Percentiles rank a stretch among this genome's conserved stretches.
phyloP scores from a whole-genome alignment of 2,113 vertebrate species.

The Rissa tridactyla region DNA sequence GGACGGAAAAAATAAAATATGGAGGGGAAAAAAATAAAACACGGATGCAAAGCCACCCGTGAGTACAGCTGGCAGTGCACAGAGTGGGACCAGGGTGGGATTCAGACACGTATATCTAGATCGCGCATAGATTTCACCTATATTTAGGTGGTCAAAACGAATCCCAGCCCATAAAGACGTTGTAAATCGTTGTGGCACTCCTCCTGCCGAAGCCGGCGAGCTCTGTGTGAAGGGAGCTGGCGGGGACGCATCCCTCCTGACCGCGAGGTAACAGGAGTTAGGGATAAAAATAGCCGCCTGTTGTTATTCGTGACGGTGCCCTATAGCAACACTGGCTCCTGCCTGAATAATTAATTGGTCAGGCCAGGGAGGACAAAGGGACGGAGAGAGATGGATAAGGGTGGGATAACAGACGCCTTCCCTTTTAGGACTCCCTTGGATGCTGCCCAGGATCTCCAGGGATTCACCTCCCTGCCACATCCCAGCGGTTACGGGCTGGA shows the following conservation, averaged over 20 bases:
- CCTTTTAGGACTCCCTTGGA: neutral
- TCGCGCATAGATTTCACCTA: neutral
- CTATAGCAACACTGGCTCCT: neutral
- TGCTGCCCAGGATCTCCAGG: neutral
- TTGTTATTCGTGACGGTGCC: neutral
- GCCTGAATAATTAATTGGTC: constrained; percentile 34
- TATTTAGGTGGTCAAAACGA: neutral
- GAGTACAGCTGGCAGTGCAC: neutral
- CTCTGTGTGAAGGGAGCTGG: neutral
- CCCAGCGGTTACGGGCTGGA: accelerated
- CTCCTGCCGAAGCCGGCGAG: neutral
- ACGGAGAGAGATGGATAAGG: neutral
- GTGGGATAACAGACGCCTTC: neutral
- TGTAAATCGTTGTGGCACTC: accelerated
- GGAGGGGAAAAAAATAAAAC: neutral
- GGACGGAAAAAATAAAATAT: neutral
- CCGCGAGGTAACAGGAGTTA: neutral
- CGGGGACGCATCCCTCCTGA: neutral
- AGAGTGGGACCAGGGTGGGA: neutral
- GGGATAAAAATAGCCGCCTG: constrained; percentile 44
- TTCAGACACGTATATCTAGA: accelerated
- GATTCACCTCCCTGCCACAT: neutral
- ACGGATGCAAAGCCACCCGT: accelerated
- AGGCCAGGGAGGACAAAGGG: neutral
- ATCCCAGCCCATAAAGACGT: accelerated